Base-by-base conservation (phyloP, 1,140 invertebrate genomes). In the Diprion similis region DNA sequence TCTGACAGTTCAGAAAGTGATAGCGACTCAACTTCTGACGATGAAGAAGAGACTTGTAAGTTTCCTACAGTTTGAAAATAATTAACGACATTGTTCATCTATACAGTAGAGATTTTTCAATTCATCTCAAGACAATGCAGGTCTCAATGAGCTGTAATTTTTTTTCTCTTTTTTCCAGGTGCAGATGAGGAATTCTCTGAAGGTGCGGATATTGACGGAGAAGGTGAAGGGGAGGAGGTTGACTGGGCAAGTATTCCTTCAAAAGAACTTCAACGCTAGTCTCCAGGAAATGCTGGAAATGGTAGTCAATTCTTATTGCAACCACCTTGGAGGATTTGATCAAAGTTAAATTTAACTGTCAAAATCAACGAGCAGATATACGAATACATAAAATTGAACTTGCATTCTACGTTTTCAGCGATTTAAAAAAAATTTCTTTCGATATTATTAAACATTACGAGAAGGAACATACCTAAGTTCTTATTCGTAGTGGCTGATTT, bases 1-100 rank as follows among this genome's bases (percentile, higher is more conserved):
- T 84, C 82, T 0, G 82, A 84, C 37, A 84, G 82, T 69, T 82
- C 84, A 0, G 80, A 82, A 13, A 83, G 78, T 13, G 84, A 85
- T 1, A 84, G 79, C 13, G 84, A 82, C 64, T 83, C 78, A 3
- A 81, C 81, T 18, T 85, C 82, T 0, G 80, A 76, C 17, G 84
- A 84, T 9, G 84, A 85, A 66, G 82, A 83, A 67, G 78, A 80
- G 11, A 73, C 77, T 19, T 81, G 82, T 84, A 76, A 81, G 81
- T 80, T 17, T 68, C 68, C 9, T 68, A 67, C 66, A 46, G 47
- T 74, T 71, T 13, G 66, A 65, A 66, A 68, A 70, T 37, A 74
- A 66, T 70, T 18, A 59, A 70, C 48, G 64, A 18, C 51, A 45
- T 24, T 45, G 47, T 11, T 67, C n/a, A 46, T 67, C 9, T 67